Evolutionary conservation across 2,888 invertebrate genomes (phyloP).

Genomic region (Labia minor): DNA sequence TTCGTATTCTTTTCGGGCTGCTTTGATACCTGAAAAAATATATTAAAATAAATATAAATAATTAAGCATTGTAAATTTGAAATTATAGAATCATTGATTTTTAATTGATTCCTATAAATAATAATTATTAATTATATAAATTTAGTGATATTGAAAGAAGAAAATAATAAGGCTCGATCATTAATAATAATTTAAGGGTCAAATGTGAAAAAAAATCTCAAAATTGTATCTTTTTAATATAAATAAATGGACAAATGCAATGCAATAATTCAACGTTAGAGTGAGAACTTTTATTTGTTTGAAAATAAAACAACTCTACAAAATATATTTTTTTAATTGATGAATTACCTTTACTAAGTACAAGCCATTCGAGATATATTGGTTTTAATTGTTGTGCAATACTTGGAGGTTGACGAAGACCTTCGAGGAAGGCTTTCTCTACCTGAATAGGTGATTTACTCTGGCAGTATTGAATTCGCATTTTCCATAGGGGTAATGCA

Average conservation of each 20-base stretch:
- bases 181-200: no score
- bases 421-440: conserved; percentile 25
- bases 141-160: neutral
- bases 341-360: conserved; percentile 34
- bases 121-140: neutral
- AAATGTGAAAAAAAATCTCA: no score
- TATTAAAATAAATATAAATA: neutral
- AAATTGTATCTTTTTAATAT: no score
- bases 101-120: neutral
- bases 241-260: no score
- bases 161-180: no score
- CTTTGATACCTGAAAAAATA: conserved; percentile 38
- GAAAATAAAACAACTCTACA: no score
- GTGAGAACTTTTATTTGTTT: no score
- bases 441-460: conserved; percentile 22
- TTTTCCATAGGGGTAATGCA: conserved; percentile 39
- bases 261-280: no score
- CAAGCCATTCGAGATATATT: conserved; percentile 49
- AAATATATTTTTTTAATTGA: no score
- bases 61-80: neutral
- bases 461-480: conserved; percentile 28
- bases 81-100: neutral
- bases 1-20: conserved; percentile 51
- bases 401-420: conserved; percentile 37
- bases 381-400: conserved; percentile 47